phyloP scores from a whole-genome alignment of 2,888 invertebrate genomes.

The Antheraea assamensis region DNA sequence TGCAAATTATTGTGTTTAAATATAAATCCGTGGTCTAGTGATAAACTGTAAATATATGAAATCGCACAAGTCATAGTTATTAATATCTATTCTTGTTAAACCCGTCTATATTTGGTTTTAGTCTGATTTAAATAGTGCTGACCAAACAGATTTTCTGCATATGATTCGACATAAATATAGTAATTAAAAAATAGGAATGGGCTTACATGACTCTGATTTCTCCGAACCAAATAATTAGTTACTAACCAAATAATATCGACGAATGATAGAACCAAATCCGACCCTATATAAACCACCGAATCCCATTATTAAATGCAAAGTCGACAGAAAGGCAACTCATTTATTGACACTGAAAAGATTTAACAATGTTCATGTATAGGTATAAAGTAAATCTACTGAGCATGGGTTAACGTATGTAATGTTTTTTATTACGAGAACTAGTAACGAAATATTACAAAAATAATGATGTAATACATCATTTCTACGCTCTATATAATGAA shows the following conservation, averaged over 20 bases:
- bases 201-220: not conserved
- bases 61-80: not conserved
- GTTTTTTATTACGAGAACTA: too few relatives aligned
- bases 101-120: not conserved
- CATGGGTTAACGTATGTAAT: not conserved
- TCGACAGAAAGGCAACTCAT: not conserved
- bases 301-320: conserved; percentile 16
- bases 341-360: not conserved
- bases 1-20: not conserved
- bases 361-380: not conserved
- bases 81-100: not conserved
- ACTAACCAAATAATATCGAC: not conserved
- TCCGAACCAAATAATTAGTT: not conserved
- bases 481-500: too few relatives aligned
- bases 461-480: too few relatives aligned
- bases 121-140: not conserved
- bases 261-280: not conserved
- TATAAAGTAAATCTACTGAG: not conserved
- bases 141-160: too few relatives aligned
- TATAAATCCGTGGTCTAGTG: not conserved
- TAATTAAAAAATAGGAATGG: not conserved
- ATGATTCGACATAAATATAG: too few relatives aligned
- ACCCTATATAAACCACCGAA: conserved; percentile 8
- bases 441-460: too few relatives aligned
- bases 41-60: too few relatives aligned